Evolutionary conservation across 2,113 vertebrate species (phyloP).

Genomic region (Chrysochloris asiatica): DNA sequence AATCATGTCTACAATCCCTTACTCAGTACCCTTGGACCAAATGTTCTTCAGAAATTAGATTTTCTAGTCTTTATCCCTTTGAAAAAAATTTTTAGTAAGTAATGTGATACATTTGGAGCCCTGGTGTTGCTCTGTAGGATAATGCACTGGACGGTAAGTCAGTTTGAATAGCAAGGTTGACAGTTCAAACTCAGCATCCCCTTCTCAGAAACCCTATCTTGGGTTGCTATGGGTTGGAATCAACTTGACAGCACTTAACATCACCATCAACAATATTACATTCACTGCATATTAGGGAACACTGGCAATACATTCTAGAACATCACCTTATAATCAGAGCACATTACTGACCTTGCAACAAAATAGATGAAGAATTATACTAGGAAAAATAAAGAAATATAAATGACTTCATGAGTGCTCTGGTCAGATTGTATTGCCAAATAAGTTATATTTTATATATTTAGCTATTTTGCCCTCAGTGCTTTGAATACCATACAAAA

Average conservation of each 20-base stretch:
- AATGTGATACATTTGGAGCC: not conserved
- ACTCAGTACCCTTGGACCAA: not conserved
- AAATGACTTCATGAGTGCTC: not conserved
- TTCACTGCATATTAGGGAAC: not conserved
- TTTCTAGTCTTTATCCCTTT: not conserved
- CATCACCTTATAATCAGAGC: not conserved
- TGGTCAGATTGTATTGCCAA: not conserved
- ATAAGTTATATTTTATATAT: no score
- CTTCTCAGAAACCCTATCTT: no score
- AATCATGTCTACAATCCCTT: not conserved
- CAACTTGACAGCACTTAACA: no score
- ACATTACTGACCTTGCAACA: not conserved
- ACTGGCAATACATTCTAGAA: not conserved
- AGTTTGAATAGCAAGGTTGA: no score
- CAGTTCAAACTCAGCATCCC: no score
- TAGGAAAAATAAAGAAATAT: not conserved
- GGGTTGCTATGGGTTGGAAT: no score
- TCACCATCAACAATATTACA: no score
- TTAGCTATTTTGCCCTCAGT: not conserved
- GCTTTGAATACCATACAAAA: not conserved
- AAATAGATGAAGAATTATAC: not conserved
- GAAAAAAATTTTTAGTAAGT: not conserved
- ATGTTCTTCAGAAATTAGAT: not conserved
- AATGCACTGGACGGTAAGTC: no score
- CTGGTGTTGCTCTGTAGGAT: no score